A percentile compares a stretch with the other conserved stretches of the same genome.
phyloP scores from a whole-genome alignment of 2,797 vertebrate species.

The Sciaenops ocellatus region DNA sequence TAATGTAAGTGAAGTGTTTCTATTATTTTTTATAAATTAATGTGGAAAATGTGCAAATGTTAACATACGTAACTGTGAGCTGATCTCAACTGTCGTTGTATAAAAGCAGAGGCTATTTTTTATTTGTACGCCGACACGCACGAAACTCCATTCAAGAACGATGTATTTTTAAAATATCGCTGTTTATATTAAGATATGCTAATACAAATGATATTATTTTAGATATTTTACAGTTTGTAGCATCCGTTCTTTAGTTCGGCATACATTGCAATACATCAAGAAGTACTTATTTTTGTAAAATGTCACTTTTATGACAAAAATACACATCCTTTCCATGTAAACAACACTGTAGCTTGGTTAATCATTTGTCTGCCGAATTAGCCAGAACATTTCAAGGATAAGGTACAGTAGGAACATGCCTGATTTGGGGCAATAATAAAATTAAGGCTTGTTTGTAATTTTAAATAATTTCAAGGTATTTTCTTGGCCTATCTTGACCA shows the following conservation, averaged over 20 bases:
- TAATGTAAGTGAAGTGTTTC: constrained; percentile 13
- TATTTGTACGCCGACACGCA: neutral
- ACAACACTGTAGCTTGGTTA: neutral
- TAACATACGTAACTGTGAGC: no score
- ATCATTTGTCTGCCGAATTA: neutral
- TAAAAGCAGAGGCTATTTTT: neutral
- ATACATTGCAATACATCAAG: neutral
- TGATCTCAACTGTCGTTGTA: no score
- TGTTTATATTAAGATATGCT: no score
- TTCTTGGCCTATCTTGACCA: neutral
- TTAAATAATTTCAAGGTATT: neutral
- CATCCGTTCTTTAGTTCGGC: neutral
- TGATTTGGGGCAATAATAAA: no score
- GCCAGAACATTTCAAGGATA: neutral
- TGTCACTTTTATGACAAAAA: neutral
- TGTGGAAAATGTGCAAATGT: accelerated
- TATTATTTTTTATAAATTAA: neutral
- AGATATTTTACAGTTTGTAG: accelerated
- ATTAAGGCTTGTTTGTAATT: neutral
- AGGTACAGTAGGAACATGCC: no score
- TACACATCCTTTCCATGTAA: neutral
- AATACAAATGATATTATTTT: accelerated
- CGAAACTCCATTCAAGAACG: neutral
- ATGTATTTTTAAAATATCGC: neutral
- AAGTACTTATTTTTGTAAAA: neutral